Evolutionary conservation across 2,113 vertebrate genomes (phyloP), one percentile per base, ranked within the genome.

Genomic region (Callopanchax toddi): DNA sequence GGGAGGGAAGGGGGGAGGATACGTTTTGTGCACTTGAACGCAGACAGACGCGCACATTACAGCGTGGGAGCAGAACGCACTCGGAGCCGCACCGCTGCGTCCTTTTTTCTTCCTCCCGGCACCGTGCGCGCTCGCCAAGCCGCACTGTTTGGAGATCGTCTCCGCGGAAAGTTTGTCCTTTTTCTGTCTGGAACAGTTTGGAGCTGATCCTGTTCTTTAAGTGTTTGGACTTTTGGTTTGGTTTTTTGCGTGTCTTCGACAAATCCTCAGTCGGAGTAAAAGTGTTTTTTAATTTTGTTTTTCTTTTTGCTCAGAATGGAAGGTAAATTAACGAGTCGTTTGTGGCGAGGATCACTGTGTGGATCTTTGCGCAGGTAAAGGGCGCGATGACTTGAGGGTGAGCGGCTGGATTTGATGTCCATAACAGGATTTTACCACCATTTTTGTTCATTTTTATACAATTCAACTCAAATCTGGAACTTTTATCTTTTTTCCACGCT

Each of bases 281-380:
- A 3, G 11, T 2, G 12, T 7, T 36, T 8, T 36, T 8, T 5
- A 32, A 11, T 8, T 37, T 13, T 2, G 9, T 13, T 12, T 23
- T 32, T 44, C n/a, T 40, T 8, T 46, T 69, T 66, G 64, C 70
- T 22, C 85, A 89, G 78, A 85, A 93, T 92, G 91, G 91, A 89
- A 86, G 80, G 79, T 83, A 79, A 86, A 84, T 71, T 87, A 80
- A 86, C 79, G 42, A 88, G 77, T 71, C 82, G 81, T 67, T 79
- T 89, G 88, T 86, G 82, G 83, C 79, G 83, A 76, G 86, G 86
- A 81, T 76, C 83, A 77, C 65, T 69, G 72, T 74, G 78, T 83
- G 91, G 90, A 90, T 88, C 75, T 79, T 76, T 80, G 80, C 62
- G 81, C 87, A 90, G 90, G 87, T 91, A 92, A 81, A 90, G 78